Evolutionary conservation across 2,888 invertebrate genomes (phyloP).

Genomic region (Chrysina gloriosa): DNA sequence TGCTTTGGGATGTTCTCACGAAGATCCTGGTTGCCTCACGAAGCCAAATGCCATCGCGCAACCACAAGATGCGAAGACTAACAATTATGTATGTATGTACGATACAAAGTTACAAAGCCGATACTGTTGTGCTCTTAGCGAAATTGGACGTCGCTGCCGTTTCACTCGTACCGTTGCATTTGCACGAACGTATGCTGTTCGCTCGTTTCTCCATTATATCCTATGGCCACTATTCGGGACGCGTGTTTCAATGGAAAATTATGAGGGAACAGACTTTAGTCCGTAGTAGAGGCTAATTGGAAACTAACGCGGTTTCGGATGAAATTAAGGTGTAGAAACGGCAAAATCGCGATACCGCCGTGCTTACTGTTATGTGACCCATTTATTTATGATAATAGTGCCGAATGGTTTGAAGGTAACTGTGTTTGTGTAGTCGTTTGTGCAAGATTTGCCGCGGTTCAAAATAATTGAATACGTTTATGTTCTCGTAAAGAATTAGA

Average conservation of each 20-base stretch:
- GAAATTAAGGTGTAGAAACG: constrained; percentile 21
- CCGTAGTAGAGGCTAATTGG: neutral
- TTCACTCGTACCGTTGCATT: neutral
- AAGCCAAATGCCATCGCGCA: constrained; percentile 24
- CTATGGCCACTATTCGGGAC: neutral
- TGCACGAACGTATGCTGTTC: neutral
- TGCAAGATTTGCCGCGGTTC: too few relatives aligned
- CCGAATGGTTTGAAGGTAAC: neutral
- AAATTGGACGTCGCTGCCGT: neutral
- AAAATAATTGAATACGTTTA: too few relatives aligned
- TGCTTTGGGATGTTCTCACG: constrained; percentile 30
- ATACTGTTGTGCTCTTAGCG: neutral
- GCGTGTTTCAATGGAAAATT: constrained; percentile 2
- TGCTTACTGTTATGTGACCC: constrained; percentile 21
- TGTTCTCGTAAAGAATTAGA: too few relatives aligned
- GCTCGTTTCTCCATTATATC: neutral
- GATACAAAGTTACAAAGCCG: neutral
- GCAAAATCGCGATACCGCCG: constrained; percentile 26
- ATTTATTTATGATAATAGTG: constrained; percentile 21
- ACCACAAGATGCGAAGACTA: neutral
- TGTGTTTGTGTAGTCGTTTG: neutral
- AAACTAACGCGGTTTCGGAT: constrained; percentile 6
- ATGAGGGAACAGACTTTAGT: neutral
- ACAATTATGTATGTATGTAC: constrained; percentile 4
- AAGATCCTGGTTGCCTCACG: constrained; percentile 25